A percentile compares a stretch with the other conserved stretches of the same genome.
Evolutionary conservation across 2,797 vertebrate species (phyloP).

Genomic region (Chelon auratus): DNA sequence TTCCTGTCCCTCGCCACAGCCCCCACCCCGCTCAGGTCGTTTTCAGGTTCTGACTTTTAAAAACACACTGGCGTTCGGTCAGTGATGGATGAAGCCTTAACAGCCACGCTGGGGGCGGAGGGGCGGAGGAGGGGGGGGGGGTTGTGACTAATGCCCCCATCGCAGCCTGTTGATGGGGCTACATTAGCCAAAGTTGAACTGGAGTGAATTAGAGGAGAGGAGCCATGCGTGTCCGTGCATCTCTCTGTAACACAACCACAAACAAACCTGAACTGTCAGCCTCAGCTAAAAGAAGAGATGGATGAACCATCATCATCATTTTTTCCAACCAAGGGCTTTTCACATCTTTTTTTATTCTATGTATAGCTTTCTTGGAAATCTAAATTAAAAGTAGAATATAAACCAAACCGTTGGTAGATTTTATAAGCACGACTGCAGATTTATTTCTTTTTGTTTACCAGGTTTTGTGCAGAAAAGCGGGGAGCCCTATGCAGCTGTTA

Average conservation of each 20-base stretch:
- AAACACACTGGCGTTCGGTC: constrained; percentile 29
- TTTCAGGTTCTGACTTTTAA: constrained; percentile 50
- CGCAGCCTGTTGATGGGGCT: constrained; percentile 60
- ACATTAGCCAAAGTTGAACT: constrained; percentile 60
- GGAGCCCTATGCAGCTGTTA: constrained; percentile 39
- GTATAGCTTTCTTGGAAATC: background rate
- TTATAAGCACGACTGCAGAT: constrained; percentile 4
- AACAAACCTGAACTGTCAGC: constrained; percentile 18
- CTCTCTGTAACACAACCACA: constrained; percentile 38
- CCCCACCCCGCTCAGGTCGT: constrained; percentile 19
- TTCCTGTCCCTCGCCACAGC: constrained; percentile 28
- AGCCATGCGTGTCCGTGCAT: constrained; percentile 66
- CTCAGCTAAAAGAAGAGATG: constrained; percentile 21
- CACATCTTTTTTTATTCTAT: background rate
- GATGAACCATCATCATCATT: constrained; percentile 29
- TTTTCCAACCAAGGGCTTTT: background rate
- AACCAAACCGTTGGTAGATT: background rate
- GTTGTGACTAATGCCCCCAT: constrained; percentile 62
- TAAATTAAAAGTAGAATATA: background rate
- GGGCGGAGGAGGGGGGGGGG: background rate
- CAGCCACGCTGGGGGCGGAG: constrained; percentile 26
- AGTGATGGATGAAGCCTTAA: constrained; percentile 71
- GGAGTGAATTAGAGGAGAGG: constrained; percentile 65
- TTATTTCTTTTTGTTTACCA: background rate
- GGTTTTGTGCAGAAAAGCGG: background rate